Evolutionary conservation across 2,113 vertebrate genomes (phyloP), one percentile per base, ranked within the genome.

Genomic region (Strigops habroptila): DNA sequence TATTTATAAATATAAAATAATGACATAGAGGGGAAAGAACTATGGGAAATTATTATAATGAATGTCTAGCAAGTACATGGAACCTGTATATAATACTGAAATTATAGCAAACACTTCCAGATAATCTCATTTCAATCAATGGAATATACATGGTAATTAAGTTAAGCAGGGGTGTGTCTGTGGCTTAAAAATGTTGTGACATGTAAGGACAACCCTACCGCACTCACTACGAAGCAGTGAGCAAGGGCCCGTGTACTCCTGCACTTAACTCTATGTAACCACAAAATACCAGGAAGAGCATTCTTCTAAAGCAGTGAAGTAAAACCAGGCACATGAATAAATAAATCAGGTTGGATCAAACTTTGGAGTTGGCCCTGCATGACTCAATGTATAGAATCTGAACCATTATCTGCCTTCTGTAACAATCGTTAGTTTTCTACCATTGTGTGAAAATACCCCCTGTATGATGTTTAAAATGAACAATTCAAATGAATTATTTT

Each of bases 1-100:
- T 75, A 73, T 92, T 93, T 92, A 33, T 69, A 44, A 79, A 18
- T 14, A 37, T 84, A 41, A 91, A 86, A 37, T 49, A 81, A 90
- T 86, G 60, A 73, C 9, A 92, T 0, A 63, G 88, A 73, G 60
- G 23, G 44, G 44, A 83, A 92, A 49, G n/a, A 74, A 39, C 41
- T 7, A 55, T 14, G 19, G 53, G 53, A 70, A 87, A 67, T 74
- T 31, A 92, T 83, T 74, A 23, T 3, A 71, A 37, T 33, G 82
- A 73, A 27, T 12, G 53, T 37, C 76, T 78, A 39, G 27, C 39
- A 55, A 71, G 63, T 16, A 33, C 55, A 68, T 1, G 1, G 74
- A 79, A 71, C n/a, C 43, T 51, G 55, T 18, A 1, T 28, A 75
- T 89, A 78, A 78, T 1, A 43, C 48, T 44, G 81, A 39, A 87